phyloP scores from a whole-genome alignment of 2,888 invertebrate species.

The Ornithoptera priamus region DNA sequence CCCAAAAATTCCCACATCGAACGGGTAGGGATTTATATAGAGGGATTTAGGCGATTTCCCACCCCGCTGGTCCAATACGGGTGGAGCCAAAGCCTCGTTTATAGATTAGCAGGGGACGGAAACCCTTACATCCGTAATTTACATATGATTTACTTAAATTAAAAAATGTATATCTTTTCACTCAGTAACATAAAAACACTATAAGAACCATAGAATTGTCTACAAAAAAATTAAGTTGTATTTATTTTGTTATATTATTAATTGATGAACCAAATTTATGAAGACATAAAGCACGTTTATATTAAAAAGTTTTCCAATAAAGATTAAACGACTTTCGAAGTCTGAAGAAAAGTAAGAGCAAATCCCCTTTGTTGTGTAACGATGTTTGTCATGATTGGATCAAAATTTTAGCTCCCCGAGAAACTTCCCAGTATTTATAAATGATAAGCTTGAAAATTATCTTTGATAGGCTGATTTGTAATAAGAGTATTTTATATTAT shows the following conservation, averaged over 20 bases:
- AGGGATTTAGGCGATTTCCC: too few species aligned
- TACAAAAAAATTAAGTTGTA: background rate
- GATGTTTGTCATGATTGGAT: conserved; percentile 14
- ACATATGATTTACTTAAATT: too few species aligned
- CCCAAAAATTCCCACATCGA: too few species aligned
- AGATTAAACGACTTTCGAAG: conserved; percentile 20
- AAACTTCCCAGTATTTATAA: background rate
- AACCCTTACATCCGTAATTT: too few species aligned
- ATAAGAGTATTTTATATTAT: background rate
- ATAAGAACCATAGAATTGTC: background rate
- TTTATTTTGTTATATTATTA: background rate
- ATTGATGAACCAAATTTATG: background rate
- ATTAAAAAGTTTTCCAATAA: conserved; percentile 28
- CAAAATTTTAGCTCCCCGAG: background rate
- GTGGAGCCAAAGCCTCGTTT: too few species aligned
- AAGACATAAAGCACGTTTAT: conserved; percentile 14
- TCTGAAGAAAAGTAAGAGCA: conserved; percentile 9
- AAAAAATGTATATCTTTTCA: background rate
- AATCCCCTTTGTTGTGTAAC: conserved; percentile 11
- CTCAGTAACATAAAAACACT: background rate
- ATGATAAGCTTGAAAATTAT: background rate
- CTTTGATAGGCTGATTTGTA: background rate
- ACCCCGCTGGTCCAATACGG: too few species aligned
- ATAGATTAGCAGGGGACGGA: too few species aligned
- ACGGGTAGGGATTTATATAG: too few species aligned